Evolutionary conservation across 2,113 vertebrate genomes (phyloP), one percentile per base, ranked within the genome.

Genomic region (Cranoglanis bouderius): DNA sequence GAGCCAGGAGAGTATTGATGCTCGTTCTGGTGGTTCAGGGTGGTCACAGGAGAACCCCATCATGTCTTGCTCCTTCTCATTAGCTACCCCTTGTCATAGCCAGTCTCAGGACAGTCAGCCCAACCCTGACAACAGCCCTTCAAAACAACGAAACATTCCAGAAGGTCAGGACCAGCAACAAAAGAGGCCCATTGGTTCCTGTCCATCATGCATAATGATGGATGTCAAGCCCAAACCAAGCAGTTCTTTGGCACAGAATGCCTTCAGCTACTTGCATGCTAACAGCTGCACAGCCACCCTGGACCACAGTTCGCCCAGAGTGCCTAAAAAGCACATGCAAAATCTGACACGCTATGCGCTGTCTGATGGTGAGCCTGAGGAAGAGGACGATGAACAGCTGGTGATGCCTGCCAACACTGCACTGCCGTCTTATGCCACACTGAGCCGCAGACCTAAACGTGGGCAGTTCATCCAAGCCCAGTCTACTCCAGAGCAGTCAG

Each of bases 1-100:
- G 59, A 98, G 97, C 93, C 97, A 98, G 91, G 98, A 99, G 93
- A 99, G 97, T 94, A 97, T 98, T 0, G 97, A 97, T 0, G 93
- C 95, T 0, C 95, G 97, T 2, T 99, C 97, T 0, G 92, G 96
- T 85, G 98, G 98, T 6, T 98, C 98, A 0, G 98, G 97, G 0
- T 97, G 96, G 91, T 98, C 97, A 0, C 97, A 98, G 94, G 98
- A 98, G 14, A 95, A 96, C 80, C 3, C 86, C 26, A 84, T 84
- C 86, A 89, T 84, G 13, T 75, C 94, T 77, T 90, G 92, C 40
- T 89, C 94, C 2, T 93, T 89, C 24, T 82, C 65, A 26, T 74
- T 35, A 3, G 24, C 61, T 43, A 85, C 92, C 29, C 89, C 67
- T n/a, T 93, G 93, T 84, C 96, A 94, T 80, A 94, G 94, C 92